phyloP scores from a whole-genome alignment of 2,888 invertebrate genomes.

The Mimumesa dahlbomi region DNA sequence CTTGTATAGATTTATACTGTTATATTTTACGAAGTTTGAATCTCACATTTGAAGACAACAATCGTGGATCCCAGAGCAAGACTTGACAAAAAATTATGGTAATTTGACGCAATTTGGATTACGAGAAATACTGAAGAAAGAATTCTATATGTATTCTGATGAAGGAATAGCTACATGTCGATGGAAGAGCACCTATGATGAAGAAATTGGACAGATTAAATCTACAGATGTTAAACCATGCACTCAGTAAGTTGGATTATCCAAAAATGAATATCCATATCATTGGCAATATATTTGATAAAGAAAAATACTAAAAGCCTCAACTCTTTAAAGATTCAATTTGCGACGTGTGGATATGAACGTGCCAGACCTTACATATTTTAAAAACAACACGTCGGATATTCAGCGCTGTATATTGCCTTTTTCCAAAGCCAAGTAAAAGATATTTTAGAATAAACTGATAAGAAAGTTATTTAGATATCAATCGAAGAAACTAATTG shows the following conservation, averaged over 20 bases:
- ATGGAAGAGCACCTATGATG: slow-evolving; percentile 39
- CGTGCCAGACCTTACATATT: slow-evolving; percentile 35
- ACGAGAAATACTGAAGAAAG: slow-evolving; percentile 30
- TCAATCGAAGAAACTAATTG: no score
- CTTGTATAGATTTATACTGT: no score
- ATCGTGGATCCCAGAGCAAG: slow-evolving; percentile 59
- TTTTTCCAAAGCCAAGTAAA: slow-evolving; percentile 2
- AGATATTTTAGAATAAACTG: no score
- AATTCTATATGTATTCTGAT: slow-evolving; percentile 17
- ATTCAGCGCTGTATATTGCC: slow-evolving; percentile 21
- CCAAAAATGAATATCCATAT: background rate
- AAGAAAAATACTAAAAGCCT: background rate
- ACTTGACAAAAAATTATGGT: slow-evolving; percentile 59
- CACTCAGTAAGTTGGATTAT: slow-evolving; percentile 20
- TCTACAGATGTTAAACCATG: background rate
- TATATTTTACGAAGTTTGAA: slow-evolving; percentile 5
- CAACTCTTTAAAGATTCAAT: slow-evolving; percentile 32
- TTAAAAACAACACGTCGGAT: slow-evolving; percentile 11
- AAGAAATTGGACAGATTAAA: slow-evolving; percentile 22
- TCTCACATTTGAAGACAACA: slow-evolving; percentile 41
- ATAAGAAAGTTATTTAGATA: no score
- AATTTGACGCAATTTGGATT: slow-evolving; percentile 62
- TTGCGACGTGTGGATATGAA: slow-evolving; percentile 27
- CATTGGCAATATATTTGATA: background rate
- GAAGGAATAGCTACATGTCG: slow-evolving; percentile 29